phyloP scores from a whole-genome alignment of 2,113 vertebrate species.

The Rynchops niger region DNA sequence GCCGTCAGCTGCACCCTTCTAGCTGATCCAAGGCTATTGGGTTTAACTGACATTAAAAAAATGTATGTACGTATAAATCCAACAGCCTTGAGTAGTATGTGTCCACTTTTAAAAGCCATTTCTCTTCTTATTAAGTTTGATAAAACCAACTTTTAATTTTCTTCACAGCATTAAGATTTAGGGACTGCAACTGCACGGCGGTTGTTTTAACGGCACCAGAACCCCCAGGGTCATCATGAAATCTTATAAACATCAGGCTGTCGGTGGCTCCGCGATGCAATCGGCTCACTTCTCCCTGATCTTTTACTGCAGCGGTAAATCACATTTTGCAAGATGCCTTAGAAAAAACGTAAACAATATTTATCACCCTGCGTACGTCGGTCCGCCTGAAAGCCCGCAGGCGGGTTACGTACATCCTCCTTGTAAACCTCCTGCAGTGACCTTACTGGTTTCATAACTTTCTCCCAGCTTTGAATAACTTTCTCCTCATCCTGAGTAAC shows the following conservation, averaged over 20 bases:
- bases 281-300: neutral
- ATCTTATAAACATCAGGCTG: constrained; percentile 11
- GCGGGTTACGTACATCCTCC: neutral
- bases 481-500: neutral
- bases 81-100: neutral
- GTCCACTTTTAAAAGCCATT: neutral
- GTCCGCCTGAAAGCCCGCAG: neutral
- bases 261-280: neutral
- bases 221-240: neutral
- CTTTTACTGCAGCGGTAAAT: constrained; percentile 34
- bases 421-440: neutral
- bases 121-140: neutral
- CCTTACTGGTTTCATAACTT: constrained; percentile 19
- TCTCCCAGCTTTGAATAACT: neutral
- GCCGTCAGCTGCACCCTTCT: neutral
- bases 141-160: constrained; percentile 5
- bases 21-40: neutral
- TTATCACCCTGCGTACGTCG: neutral
- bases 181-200: neutral
- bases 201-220: neutral
- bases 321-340: constrained; percentile 45
- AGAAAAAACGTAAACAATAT: constrained; percentile 34
- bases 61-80: neutral
- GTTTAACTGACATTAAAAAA: neutral
- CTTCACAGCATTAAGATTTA: constrained; percentile 11